These are phyloP conservation scores for Rotaria magnacalcarata DNA, from an alignment of 2,888 invertebrate genomes.

Conservation along the genomic window DNA sequence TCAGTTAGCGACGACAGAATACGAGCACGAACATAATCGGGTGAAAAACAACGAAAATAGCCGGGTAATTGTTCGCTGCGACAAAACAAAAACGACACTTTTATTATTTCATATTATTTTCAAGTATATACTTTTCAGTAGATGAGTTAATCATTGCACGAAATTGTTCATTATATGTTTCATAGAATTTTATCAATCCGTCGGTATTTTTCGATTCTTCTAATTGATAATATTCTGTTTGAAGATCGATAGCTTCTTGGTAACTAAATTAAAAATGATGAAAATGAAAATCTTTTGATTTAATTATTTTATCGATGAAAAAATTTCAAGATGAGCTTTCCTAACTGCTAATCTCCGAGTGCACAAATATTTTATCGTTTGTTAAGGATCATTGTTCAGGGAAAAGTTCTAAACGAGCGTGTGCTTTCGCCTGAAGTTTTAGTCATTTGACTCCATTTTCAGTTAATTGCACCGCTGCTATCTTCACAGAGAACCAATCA, in stretches of 20 bases:
- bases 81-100: neutral
- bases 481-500: too few species aligned
- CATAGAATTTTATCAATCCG: neutral
- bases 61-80: neutral
- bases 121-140: neutral
- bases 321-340: too few species aligned
- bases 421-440: too few species aligned
- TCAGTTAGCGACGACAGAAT: constrained; percentile 4
- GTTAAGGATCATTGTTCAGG: too few species aligned
- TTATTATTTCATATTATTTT: too few species aligned
- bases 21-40: constrained; percentile 15
- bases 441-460: too few species aligned
- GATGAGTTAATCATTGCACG: neutral
- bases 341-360: too few species aligned
- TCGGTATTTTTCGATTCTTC: constrained; percentile 22
- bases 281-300: too few species aligned
- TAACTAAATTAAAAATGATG: neutral
- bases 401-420: too few species aligned
- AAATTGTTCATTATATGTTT: neutral
- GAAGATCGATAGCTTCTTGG: constrained; percentile 9
- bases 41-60: constrained; percentile 18
- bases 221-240: neutral
- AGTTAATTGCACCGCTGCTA: too few species aligned
- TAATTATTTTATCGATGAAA: too few species aligned
- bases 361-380: too few species aligned